Conservation (phyloP, 2,888 invertebrate genomes). For the Hipparchia semele region DNA sequence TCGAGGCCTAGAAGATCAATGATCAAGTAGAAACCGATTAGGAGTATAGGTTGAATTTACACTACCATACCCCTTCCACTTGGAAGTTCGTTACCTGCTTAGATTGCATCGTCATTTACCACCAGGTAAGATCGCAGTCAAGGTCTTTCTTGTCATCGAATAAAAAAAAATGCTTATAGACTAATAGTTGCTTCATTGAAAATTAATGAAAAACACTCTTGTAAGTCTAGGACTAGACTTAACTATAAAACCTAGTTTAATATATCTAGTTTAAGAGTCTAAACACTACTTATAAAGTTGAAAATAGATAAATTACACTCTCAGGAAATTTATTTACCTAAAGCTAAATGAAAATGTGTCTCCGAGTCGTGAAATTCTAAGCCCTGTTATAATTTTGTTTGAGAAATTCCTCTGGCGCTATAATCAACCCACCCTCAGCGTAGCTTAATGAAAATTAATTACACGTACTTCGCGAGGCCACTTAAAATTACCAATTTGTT, state of each 20-base stretch:
- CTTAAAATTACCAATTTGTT: constrained; percentile 13
- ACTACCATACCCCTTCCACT: too few species aligned
- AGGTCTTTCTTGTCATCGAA: too few species aligned
- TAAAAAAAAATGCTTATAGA: too few species aligned
- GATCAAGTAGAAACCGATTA: too few species aligned
- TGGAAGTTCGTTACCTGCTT: too few species aligned
- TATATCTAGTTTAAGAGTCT: not conserved
- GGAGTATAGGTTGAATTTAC: too few species aligned
- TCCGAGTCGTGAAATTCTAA: constrained; percentile 8
- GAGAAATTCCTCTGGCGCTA: not conserved
- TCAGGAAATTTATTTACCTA: not conserved
- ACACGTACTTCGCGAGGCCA: constrained; percentile 3
- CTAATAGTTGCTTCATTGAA: not conserved
- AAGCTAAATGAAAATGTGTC: constrained; percentile 7
- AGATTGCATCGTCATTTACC: too few species aligned
- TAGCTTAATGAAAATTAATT: constrained; percentile 20
- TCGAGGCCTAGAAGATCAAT: too few species aligned
- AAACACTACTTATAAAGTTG: not conserved
- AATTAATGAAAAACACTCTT: not conserved
- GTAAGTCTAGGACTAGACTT: too few species aligned
- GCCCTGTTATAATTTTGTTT: constrained; percentile 10
- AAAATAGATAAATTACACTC: constrained; percentile 1
- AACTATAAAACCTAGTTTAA: too few species aligned
- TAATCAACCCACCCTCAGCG: constrained; percentile 6
- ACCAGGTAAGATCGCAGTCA: too few species aligned